phyloP scores from a whole-genome alignment of 2,113 vertebrate genomes.

The Tyto alba region DNA sequence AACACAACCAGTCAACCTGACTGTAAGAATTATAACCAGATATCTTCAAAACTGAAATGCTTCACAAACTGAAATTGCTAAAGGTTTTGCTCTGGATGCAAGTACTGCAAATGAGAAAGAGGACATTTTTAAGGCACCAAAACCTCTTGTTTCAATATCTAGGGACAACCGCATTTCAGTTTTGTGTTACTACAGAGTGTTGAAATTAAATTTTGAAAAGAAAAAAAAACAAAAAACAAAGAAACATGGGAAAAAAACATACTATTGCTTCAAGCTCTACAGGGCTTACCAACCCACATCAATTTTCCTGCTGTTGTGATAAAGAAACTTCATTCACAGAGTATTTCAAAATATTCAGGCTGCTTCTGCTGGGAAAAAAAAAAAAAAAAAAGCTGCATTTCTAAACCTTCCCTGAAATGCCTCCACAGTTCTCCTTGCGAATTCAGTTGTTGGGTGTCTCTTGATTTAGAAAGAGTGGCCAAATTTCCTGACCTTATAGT shows the following conservation, averaged over 20 bases:
- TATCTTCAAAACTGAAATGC: neutral
- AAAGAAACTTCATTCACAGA: neutral
- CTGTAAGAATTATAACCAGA: neutral
- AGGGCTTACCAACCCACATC: neutral
- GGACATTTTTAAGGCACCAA: neutral
- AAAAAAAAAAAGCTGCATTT: neutral
- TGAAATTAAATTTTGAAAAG: neutral
- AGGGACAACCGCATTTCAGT: neutral
- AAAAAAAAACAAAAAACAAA: neutral
- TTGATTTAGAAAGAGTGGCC: neutral
- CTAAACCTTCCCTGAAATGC: neutral
- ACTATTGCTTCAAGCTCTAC: neutral
- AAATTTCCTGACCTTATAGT: neutral
- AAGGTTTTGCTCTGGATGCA: neutral
- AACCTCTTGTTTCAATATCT: neutral
- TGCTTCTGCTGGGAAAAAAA: neutral
- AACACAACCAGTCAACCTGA: neutral
- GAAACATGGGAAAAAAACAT: neutral
- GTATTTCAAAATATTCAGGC: neutral
- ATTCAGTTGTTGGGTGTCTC: neutral
- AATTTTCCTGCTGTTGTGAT: neutral
- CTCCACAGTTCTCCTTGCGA: neutral
- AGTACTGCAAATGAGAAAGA: neutral
- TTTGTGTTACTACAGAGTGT: neutral
- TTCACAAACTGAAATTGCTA: neutral